Conservation (phyloP, 2,113 vertebrate genomes). For the Ameiurus melas region DNA sequence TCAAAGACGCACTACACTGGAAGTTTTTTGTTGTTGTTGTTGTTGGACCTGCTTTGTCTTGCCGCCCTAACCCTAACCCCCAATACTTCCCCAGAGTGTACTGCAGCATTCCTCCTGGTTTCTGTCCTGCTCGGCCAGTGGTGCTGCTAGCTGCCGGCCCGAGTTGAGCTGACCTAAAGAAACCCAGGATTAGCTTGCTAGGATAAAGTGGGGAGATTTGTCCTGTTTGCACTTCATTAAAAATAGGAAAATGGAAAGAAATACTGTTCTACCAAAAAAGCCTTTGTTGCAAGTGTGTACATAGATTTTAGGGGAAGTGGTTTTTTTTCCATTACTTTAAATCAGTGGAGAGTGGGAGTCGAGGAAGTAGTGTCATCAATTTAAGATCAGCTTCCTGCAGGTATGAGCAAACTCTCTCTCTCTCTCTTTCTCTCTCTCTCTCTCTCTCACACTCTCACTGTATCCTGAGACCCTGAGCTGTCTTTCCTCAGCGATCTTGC, state of each 20-base stretch:
- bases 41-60: not conserved
- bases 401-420: slow-evolving; percentile 20
- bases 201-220: not conserved
- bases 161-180: slow-evolving; percentile 67
- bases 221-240: slow-evolving; percentile 22
- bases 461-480: not conserved
- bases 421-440: not conserved
- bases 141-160: slow-evolving; percentile 24
- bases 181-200: slow-evolving; percentile 30
- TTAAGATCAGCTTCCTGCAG: slow-evolving; percentile 54
- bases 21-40: not conserved
- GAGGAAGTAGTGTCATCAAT: slow-evolving; percentile 52
- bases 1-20: slow-evolving; percentile 16
- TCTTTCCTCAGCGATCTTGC: not conserved
- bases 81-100: slow-evolving; percentile 40
- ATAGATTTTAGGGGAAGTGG: slow-evolving; percentile 16
- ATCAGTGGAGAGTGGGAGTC: slow-evolving; percentile 13
- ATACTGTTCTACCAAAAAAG: slow-evolving; percentile 59
- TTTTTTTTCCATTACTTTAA: slow-evolving; percentile 39
- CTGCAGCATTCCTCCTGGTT: not conserved
- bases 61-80: no score
- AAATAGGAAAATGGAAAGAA: slow-evolving; percentile 43
- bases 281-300: slow-evolving; percentile 55
- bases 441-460: not conserved
- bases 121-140: not conserved